Conservation (phyloP, 2,888 invertebrate genomes). For the Ganaspis brasiliensis region DNA sequence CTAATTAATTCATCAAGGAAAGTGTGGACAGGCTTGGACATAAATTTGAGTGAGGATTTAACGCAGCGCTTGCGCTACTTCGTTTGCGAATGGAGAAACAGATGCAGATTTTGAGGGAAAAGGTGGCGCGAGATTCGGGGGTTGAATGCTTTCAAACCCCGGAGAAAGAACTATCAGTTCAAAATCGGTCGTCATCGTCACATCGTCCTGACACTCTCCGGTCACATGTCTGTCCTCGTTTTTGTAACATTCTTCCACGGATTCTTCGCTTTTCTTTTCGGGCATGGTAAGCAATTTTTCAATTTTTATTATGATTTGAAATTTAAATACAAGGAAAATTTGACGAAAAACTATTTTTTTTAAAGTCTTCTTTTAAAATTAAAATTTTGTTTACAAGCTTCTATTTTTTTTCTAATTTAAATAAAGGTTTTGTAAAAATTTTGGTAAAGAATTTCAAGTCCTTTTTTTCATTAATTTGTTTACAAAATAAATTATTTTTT, state of each 20-base stretch:
- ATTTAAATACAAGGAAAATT: slow-evolving; percentile 45
- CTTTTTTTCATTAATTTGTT: too few species aligned
- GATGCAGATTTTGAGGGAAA: slow-evolving; percentile 53
- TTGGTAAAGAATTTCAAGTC: too few species aligned
- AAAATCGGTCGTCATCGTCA: slow-evolving; percentile 65
- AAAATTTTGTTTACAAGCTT: too few species aligned
- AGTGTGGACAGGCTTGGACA: neutral
- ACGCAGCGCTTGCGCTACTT: slow-evolving; percentile 67
- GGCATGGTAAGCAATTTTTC: slow-evolving; percentile 59
- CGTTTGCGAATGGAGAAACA: slow-evolving; percentile 51
- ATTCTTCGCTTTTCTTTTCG: slow-evolving; percentile 61
- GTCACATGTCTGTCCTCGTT: slow-evolving; percentile 65
- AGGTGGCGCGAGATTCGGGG: slow-evolving; percentile 69
- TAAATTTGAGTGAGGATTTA: neutral
- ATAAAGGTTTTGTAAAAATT: too few species aligned
- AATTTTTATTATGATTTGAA: neutral
- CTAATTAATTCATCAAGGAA: slow-evolving; percentile 22
- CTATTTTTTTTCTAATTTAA: too few species aligned
- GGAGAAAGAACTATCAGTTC: slow-evolving; percentile 61
- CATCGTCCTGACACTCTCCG: slow-evolving; percentile 59
- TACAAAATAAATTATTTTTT: too few species aligned
- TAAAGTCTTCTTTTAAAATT: neutral
- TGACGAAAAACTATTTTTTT: neutral
- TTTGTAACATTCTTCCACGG: slow-evolving; percentile 61
- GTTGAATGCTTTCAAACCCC: slow-evolving; percentile 66